A percentile compares a stretch with the other conserved stretches of the same genome.
These are phyloP conservation scores for Nyctereutes procyonoides DNA, from an alignment of 2,113 vertebrate species.

Conservation along the genomic window DNA sequence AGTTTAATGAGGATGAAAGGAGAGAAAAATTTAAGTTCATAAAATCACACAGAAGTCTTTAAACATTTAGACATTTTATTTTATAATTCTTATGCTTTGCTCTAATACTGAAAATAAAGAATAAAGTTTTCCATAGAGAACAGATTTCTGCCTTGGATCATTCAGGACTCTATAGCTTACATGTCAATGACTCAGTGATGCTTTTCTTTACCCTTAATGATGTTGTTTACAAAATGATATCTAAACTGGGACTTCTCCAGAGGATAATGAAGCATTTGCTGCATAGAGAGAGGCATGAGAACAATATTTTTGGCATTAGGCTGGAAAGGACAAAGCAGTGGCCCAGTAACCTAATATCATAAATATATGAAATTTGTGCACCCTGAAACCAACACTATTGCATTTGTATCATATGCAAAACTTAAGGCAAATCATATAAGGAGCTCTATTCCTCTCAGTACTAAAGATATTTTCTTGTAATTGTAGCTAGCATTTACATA, in stretches of 20 bases:
- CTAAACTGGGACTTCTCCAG: conserved; percentile 21
- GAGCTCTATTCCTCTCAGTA: background rate
- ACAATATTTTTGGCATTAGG: conserved; percentile 44
- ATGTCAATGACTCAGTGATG: conserved; percentile 48
- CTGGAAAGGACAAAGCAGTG: conserved; percentile 37
- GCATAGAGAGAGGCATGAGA: background rate
- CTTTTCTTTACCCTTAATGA: conserved; percentile 65
- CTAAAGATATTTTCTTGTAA: conserved; percentile 8
- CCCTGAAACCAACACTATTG: conserved; percentile 17
- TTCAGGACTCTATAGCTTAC: conserved; percentile 1
- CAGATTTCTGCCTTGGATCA: conserved; percentile 8
- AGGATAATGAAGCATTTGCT: conserved; percentile 53
- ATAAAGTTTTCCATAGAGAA: background rate
- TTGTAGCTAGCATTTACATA: conserved; percentile 32
- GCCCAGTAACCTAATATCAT: background rate
- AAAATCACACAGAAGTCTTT: background rate
- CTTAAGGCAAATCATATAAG: conserved; percentile 23
- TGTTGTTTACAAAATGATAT: conserved; percentile 63
- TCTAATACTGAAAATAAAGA: conserved; percentile 51
- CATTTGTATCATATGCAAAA: conserved; percentile 27
- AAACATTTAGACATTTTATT: conserved; percentile 37
- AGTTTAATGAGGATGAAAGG: background rate
- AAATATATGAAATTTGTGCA: conserved; percentile 27
- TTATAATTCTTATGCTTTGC: conserved; percentile 17
- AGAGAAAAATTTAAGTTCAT: conserved; percentile 6